Conservation (phyloP, 2,888 invertebrate species). For the Scaptomyza reducta region DNA sequence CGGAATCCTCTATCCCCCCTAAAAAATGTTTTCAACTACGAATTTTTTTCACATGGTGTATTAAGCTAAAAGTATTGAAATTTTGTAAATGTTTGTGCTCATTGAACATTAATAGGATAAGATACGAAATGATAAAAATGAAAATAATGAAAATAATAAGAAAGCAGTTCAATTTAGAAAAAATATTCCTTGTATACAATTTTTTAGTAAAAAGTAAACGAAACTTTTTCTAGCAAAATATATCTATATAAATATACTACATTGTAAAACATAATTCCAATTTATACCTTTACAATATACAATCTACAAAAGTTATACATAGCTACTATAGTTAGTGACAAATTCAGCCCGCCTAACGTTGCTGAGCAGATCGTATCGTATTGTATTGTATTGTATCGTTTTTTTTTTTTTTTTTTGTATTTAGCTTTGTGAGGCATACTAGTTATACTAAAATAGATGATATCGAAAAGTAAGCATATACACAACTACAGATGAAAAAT, state of each 20-base stretch:
- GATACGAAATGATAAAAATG: constrained; percentile 12
- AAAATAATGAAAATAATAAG: constrained; percentile 14
- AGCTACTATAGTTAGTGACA: constrained; percentile 65
- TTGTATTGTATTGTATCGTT: constrained; percentile 1
- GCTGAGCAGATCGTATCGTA: constrained; percentile 54
- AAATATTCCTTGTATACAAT: constrained; percentile 73
- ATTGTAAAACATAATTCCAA: constrained; percentile 47
- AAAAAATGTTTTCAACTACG: constrained; percentile 61
- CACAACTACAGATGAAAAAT: neutral
- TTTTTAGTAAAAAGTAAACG: constrained; percentile 47
- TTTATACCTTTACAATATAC: constrained; percentile 65
- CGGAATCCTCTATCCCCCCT: neutral
- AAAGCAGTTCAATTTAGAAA: constrained; percentile 61
- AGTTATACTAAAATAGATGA: constrained; percentile 7
- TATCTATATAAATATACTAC: constrained; percentile 43
- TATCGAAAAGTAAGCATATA: neutral
- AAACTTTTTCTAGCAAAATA: constrained; percentile 71
- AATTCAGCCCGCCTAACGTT: constrained; percentile 73
- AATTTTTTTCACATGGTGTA: constrained; percentile 71
- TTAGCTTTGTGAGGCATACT: constrained; percentile 28
- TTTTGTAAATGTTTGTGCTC: constrained; percentile 50
- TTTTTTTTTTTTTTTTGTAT: constrained; percentile 24
- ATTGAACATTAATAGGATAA: constrained; percentile 34
- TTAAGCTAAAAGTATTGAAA: constrained; percentile 54
- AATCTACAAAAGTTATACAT: constrained; percentile 48